Evolutionary conservation across 2,888 invertebrate species (phyloP).

Genomic region (Leptopilina syphax): DNA sequence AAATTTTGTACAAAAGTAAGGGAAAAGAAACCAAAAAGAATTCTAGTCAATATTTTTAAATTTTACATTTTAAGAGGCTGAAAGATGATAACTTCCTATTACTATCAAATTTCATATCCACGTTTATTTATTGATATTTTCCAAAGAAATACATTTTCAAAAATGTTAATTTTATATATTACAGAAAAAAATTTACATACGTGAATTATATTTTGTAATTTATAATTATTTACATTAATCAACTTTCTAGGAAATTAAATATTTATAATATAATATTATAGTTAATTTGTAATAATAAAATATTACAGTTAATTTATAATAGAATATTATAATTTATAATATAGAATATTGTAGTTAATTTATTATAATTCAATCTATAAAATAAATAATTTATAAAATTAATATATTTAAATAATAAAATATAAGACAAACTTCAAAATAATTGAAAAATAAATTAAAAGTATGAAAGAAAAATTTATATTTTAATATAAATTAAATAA

Average conservation of each 20-base stretch:
- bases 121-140: neutral
- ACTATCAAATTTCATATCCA: neutral
- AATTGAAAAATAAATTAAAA: too few species aligned
- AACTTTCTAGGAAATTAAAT: too few species aligned
- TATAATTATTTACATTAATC: too few species aligned
- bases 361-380: neutral
- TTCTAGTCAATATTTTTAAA: slow-evolving; percentile 33
- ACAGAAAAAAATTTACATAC: too few species aligned
- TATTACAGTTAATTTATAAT: too few species aligned
- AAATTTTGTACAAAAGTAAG: slow-evolving; percentile 28
- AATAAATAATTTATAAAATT: too few species aligned
- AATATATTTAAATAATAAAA: too few species aligned
- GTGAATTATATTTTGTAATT: too few species aligned
- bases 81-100: slow-evolving; percentile 14
- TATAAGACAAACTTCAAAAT: too few species aligned
- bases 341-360: neutral
- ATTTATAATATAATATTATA: neutral
- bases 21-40: neutral
- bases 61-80: slow-evolving; percentile 22
- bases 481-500: too few species aligned
- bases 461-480: too few species aligned
- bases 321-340: too few species aligned
- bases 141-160: neutral
- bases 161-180: neutral
- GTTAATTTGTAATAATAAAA: neutral